These are phyloP conservation scores for Hymenopus coronatus DNA, from an alignment of 2,888 invertebrate genomes.

Conservation along the genomic window DNA sequence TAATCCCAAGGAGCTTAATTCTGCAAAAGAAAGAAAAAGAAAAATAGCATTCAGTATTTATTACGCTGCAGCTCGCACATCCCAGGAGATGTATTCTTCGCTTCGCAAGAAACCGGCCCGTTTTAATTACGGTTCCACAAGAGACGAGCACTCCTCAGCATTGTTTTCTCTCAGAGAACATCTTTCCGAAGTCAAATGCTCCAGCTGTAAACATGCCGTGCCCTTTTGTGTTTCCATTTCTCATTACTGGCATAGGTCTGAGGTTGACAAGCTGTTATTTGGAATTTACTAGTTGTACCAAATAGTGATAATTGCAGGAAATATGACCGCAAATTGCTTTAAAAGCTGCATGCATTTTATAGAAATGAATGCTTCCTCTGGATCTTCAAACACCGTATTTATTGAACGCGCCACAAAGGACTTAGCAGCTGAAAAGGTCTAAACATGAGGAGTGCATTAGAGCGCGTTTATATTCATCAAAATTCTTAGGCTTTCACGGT, in stretches of 20 bases:
- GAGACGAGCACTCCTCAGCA: not conserved
- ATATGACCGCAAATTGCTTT: no score
- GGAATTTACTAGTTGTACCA: not conserved
- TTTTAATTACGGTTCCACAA: not conserved
- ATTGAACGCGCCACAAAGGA: no score
- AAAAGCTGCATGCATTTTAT: no score
- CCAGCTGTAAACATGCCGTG: not conserved
- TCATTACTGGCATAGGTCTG: not conserved
- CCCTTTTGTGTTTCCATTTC: not conserved
- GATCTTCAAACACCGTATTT: no score
- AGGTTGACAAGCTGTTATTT: not conserved
- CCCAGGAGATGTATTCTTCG: no score
- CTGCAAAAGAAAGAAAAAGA: not conserved
- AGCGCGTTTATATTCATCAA: no score
- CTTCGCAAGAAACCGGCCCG: no score
- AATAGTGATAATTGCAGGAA: not conserved
- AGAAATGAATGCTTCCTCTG: no score
- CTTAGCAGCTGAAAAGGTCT: no score
- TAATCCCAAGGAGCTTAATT: not conserved
- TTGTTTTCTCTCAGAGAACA: not conserved
- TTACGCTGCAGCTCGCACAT: not conserved
- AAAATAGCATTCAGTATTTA: not conserved
- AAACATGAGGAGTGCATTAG: no score
- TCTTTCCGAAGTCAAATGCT: not conserved
- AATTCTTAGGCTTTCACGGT: no score